Conservation (phyloP, 2,113 vertebrate genomes). For the Cromileptes altivelis region DNA sequence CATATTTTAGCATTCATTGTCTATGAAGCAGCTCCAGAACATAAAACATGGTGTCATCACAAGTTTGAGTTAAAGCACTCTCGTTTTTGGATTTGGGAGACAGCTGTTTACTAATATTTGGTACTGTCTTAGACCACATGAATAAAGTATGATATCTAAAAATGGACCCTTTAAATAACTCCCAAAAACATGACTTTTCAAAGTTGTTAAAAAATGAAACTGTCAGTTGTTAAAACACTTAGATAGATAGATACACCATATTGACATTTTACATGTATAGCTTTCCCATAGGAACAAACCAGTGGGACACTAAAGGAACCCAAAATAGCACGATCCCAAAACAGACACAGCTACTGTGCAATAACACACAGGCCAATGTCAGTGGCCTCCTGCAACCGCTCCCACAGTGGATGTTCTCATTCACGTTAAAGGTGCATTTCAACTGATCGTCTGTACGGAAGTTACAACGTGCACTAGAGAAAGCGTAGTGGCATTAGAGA, state of each 20-base stretch:
- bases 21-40: no score
- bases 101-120: no score
- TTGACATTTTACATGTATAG: neutral
- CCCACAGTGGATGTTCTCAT: slow-evolving; percentile 5
- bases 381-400: slow-evolving; percentile 2
- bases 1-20: no score
- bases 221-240: neutral
- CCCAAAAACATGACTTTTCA: neutral
- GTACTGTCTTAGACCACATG: no score
- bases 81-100: no score
- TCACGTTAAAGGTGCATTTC: slow-evolving; percentile 11
- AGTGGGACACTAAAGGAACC: slow-evolving; percentile 19
- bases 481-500: neutral
- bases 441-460: neutral
- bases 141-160: no score
- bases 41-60: no score
- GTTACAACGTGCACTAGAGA: neutral
- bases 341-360: neutral
- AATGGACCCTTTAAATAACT: no score
- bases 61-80: no score
- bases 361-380: slow-evolving; percentile 4
- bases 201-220: neutral
- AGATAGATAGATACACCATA: neutral
- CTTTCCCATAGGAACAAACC: slow-evolving; percentile 23
- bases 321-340: slow-evolving; percentile 19